Conservation (phyloP, 2,888 invertebrate genomes). For the Gerris lacustris region DNA sequence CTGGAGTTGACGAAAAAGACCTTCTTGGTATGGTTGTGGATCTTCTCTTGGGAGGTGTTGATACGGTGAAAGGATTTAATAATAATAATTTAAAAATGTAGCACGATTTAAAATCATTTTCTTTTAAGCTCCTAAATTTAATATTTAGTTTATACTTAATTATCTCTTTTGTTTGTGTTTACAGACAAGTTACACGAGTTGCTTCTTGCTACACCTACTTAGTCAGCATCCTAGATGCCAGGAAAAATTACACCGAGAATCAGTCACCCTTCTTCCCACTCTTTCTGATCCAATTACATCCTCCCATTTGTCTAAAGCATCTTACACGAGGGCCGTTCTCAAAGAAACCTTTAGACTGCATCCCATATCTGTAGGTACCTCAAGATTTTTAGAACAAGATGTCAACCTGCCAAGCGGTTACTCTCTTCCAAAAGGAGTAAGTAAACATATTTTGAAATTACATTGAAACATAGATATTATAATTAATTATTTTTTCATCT, state of each 20-base stretch:
- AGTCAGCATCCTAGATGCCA: constrained; percentile 57
- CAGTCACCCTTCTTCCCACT: constrained; percentile 44
- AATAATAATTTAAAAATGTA: not conserved
- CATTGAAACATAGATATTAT: no score
- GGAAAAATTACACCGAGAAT: constrained; percentile 53
- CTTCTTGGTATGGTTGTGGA: constrained; percentile 74
- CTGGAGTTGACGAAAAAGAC: constrained; percentile 61
- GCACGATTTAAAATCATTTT: not conserved
- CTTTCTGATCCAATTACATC: constrained; percentile 41
- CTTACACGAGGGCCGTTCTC: constrained; percentile 63
- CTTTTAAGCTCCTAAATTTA: not conserved
- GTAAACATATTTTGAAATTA: constrained; percentile 34
- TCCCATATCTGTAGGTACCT: constrained; percentile 73
- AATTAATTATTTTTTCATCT: no score
- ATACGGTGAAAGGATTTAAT: constrained; percentile 50
- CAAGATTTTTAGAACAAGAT: constrained; percentile 58
- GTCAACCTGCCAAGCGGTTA: constrained; percentile 54
- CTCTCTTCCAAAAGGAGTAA: constrained; percentile 61
- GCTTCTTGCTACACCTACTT: constrained; percentile 68
- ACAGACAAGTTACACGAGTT: constrained; percentile 63
- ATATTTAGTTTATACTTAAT: not conserved
- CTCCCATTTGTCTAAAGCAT: constrained; percentile 48
- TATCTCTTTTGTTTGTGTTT: constrained; percentile 31
- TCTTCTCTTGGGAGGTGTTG: constrained; percentile 71
- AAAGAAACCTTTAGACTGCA: constrained; percentile 74